phyloP scores from a whole-genome alignment of 2,113 vertebrate genomes.

The Seriola aureovittata region DNA sequence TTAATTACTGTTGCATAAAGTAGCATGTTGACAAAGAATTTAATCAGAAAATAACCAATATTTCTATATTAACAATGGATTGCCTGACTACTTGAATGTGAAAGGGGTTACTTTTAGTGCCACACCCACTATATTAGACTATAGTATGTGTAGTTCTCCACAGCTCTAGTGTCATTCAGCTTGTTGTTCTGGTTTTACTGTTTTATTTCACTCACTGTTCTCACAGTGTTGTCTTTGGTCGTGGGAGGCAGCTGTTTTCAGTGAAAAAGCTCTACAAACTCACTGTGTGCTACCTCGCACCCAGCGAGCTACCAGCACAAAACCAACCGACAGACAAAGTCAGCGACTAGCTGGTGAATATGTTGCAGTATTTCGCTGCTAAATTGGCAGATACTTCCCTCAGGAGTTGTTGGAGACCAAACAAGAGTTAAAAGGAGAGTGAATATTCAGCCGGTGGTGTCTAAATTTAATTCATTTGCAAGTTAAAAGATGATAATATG shows the following conservation, averaged over 20 bases:
- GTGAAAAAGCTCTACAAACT: neutral
- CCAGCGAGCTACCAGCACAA: neutral
- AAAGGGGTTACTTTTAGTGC: neutral
- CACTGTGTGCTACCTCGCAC: neutral
- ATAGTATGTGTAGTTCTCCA: neutral
- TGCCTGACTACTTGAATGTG: neutral
- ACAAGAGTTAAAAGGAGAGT: neutral
- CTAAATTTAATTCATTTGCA: no score
- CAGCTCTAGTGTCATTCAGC: neutral
- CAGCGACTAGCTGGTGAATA: neutral
- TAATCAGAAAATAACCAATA: conserved; percentile 16
- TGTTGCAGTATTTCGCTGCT: neutral
- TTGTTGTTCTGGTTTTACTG: neutral
- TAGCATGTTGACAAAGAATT: neutral
- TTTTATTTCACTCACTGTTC: neutral
- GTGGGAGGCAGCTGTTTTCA: neutral
- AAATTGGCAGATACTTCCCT: neutral
- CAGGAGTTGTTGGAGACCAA: neutral
- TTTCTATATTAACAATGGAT: neutral
- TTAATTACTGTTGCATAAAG: conserved; percentile 1
- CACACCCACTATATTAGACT: neutral
- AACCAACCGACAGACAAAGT: neutral
- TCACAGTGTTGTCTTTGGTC: neutral
- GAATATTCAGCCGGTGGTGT: no score
- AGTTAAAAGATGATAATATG: neutral